A percentile compares a stretch with the other conserved stretches of the same genome.
phyloP scores from a whole-genome alignment of 1,140 invertebrate genomes.

The Diabrotica undecimpunctata region DNA sequence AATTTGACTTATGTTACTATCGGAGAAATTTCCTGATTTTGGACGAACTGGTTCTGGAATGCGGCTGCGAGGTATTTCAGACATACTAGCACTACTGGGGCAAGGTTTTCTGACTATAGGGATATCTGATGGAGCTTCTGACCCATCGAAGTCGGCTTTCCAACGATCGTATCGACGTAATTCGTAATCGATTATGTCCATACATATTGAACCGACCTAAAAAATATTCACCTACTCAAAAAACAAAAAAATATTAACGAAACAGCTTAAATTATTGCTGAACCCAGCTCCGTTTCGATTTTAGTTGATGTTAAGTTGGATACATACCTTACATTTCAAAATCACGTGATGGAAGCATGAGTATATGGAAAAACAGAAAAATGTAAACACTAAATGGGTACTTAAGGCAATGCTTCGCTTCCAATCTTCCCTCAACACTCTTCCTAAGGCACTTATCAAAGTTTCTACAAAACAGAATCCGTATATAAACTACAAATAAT shows the following conservation, averaged over 20 bases:
- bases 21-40: conserved; percentile 63
- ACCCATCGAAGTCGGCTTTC: conserved; percentile 82
- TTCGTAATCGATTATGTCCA: conserved; percentile 95
- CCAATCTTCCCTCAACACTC: conserved; percentile 96
- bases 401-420: conserved; percentile 92
- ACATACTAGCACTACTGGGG: conserved; percentile 44
- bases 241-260: not conserved
- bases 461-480: conserved; percentile 70
- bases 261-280: too few relatives aligned
- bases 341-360: conserved; percentile 92
- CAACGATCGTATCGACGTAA: conserved; percentile 89
- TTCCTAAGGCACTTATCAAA: conserved; percentile 88
- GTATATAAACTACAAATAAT: too few relatives aligned
- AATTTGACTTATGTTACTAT: conserved; percentile 42
- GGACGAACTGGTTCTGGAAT: conserved; percentile 65
- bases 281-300: not conserved
- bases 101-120: conserved; percentile 41
- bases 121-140: conserved; percentile 48
- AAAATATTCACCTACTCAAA: conserved; percentile 39
- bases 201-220: conserved; percentile 89
- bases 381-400: conserved; percentile 95
- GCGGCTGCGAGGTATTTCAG: conserved; percentile 61
- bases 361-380: conserved; percentile 97
- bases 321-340: conserved; percentile 76
- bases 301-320: not conserved